These are phyloP conservation scores for Thaumatotibia leucotreta DNA, from an alignment of 1,140 invertebrate genomes.

Conservation along the genomic window DNA sequence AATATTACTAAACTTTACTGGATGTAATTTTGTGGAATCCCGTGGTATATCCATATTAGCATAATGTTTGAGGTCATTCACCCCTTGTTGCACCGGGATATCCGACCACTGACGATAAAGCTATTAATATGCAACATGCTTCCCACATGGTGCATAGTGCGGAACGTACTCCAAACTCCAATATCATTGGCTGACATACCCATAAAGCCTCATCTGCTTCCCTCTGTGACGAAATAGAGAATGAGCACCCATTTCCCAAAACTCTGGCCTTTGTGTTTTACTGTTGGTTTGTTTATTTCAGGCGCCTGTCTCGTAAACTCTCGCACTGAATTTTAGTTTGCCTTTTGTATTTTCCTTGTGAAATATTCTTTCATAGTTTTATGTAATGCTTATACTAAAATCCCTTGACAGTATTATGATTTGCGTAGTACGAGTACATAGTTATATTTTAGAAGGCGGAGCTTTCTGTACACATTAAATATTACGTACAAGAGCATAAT, in stretches of 20 bases:
- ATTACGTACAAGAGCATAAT: neutral
- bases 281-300: constrained; percentile 69
- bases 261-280: constrained; percentile 57
- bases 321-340: constrained; percentile 64
- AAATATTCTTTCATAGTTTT: constrained; percentile 43
- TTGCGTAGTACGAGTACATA: too few species aligned
- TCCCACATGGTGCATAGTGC: neutral
- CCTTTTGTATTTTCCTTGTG: constrained; percentile 57
- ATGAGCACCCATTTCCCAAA: constrained; percentile 50
- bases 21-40: too few species aligned
- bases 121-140: constrained; percentile 9
- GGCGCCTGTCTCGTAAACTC: constrained; percentile 64
- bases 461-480: neutral
- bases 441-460: neutral
- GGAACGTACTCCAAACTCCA: neutral
- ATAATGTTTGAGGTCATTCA: too few species aligned
- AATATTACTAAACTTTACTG: too few species aligned
- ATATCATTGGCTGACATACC: neutral
- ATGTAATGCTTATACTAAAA: constrained; percentile 1
- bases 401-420: neutral
- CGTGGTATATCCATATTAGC: too few species aligned
- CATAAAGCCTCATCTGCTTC: constrained; percentile 19
- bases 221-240: constrained; percentile 40
- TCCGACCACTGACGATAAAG: too few species aligned
- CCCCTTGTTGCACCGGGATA: too few species aligned